Evolutionary conservation across 2,113 vertebrate genomes (phyloP), one percentile per base, ranked within the genome.

Genomic region (Cnemophilus loriae): DNA sequence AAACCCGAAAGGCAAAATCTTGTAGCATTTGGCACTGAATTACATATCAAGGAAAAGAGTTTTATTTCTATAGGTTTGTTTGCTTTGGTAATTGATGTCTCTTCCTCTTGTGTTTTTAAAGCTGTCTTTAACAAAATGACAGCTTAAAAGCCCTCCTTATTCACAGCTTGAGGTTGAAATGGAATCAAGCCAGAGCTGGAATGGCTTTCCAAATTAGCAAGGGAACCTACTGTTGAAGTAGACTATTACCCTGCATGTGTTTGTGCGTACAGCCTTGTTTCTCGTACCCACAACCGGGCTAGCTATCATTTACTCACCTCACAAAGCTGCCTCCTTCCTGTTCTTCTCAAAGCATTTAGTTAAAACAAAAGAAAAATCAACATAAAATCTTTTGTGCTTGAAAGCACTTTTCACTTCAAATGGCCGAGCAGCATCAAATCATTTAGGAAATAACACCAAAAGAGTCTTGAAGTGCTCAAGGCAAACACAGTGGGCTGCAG

Each of bases 81-180:
- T 93, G 56, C 78, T 95, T 93, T 87, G 63, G 77, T 85, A 97
- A 93, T 63, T 92, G 67, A 78, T 75, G 26, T 27, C 23, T 95
- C 83, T 91, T 93, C 73, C 83, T 93, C 88, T 94, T 91, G 80
- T 93, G 53, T 89, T 95, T 96, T 95, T 93, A 94, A 94, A 92
- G 64, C 35, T 53, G 42, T 55, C 67, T 95, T 96, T 92, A 96
- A 90, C 60, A 93, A 97, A 97, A 95, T 50, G 84, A 96, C 93
- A 93, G 55, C 74, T 96, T 96, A 93, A 96, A 96, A 97, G 70
- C 76, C 60, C 85, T 96, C 88, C 94, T 96, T 95, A 93, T 73
- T 96, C 96, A 96, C 89, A 97, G 96, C 93, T 95, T 94, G 96
- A 96, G 42, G 52, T 33, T 91, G 82, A 95, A 95, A 96, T 56